Evolutionary conservation across 2,888 invertebrate species (phyloP).

Genomic region (Brachyopa scutellaris): DNA sequence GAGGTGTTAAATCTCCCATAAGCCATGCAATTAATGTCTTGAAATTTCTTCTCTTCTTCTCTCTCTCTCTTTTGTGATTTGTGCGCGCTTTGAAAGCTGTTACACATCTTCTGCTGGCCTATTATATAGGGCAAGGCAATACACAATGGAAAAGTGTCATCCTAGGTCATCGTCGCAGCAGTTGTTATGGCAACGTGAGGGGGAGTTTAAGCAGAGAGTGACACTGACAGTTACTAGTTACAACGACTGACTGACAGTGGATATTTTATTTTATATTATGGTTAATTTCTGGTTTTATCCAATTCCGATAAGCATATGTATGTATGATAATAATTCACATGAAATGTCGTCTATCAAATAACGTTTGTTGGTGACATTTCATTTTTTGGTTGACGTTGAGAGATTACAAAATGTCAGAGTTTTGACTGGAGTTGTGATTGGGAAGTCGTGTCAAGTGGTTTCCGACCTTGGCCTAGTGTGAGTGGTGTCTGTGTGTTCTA

Average conservation of each 20-base stretch:
- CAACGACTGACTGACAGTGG: conserved; percentile 16
- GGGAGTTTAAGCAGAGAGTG: conserved; percentile 52
- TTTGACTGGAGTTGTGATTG: conserved; percentile 8
- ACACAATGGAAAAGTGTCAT: conserved; percentile 70
- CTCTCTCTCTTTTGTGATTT: background rate
- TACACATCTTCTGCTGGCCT: conserved; percentile 45
- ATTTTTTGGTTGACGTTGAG: background rate
- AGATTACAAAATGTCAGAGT: conserved; percentile 10
- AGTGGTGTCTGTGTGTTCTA: too few relatives aligned
- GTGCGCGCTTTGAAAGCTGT: conserved; percentile 8
- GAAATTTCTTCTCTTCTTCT: conserved; percentile 1
- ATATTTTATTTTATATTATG: conserved; percentile 15
- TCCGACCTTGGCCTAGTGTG: conserved; percentile 60
- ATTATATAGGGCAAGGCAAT: conserved; percentile 67
- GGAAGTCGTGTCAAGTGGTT: conserved; percentile 46
- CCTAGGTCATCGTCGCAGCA: conserved; percentile 68
- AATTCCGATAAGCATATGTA: conserved; percentile 34
- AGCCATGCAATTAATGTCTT: conserved; percentile 69
- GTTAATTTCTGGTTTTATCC: conserved; percentile 6
- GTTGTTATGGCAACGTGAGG: conserved; percentile 53
- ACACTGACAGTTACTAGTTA: conserved; percentile 14
- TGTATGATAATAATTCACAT: conserved; percentile 17
- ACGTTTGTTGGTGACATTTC: conserved; percentile 5
- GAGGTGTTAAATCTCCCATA: conserved; percentile 67
- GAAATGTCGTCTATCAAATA: conserved; percentile 18